phyloP scores from a whole-genome alignment of 2,888 invertebrate genomes.

The Cephus pulcher region DNA sequence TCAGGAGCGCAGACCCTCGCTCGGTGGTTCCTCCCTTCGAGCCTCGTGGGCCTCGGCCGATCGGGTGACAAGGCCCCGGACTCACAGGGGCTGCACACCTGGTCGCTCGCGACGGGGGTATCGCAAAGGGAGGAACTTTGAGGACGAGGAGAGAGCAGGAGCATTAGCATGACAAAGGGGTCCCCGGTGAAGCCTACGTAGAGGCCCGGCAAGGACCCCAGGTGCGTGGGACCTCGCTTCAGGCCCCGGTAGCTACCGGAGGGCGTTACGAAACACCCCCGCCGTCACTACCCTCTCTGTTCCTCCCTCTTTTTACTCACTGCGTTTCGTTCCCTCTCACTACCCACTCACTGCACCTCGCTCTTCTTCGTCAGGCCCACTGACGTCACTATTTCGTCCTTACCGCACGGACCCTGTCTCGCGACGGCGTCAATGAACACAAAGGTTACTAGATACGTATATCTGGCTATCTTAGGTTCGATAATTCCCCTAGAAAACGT shows the following conservation, averaged over 20 bases:
- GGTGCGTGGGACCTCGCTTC: conserved; percentile 61
- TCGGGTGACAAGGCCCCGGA: conserved; percentile 52
- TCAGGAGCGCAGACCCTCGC: neutral
- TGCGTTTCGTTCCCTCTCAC: neutral
- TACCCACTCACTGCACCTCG: conserved; percentile 14
- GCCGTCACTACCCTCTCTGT: conserved; percentile 41
- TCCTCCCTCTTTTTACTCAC: neutral
- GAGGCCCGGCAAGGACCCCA: conserved; percentile 52
- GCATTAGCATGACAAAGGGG: conserved; percentile 60
- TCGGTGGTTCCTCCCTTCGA: conserved; percentile 40
- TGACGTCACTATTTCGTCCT: neutral
- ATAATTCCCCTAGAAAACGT: neutral
- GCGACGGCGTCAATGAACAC: neutral
- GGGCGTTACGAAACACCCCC: conserved; percentile 59
- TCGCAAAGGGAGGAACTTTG: conserved; percentile 25
- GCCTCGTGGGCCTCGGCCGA: conserved; percentile 32
- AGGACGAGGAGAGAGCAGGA: conserved; percentile 32
- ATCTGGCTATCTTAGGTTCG: neutral
- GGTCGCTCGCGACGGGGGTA: conserved; percentile 46
- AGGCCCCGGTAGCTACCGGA: conserved; percentile 55
- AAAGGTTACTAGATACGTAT: neutral
- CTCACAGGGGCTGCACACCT: conserved; percentile 58
- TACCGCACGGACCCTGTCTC: neutral
- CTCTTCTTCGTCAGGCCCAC: conserved; percentile 5
- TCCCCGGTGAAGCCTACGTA: conserved; percentile 46